phyloP scores from a whole-genome alignment of 2,888 invertebrate genomes.

The Trissoscelio sp. region DNA sequence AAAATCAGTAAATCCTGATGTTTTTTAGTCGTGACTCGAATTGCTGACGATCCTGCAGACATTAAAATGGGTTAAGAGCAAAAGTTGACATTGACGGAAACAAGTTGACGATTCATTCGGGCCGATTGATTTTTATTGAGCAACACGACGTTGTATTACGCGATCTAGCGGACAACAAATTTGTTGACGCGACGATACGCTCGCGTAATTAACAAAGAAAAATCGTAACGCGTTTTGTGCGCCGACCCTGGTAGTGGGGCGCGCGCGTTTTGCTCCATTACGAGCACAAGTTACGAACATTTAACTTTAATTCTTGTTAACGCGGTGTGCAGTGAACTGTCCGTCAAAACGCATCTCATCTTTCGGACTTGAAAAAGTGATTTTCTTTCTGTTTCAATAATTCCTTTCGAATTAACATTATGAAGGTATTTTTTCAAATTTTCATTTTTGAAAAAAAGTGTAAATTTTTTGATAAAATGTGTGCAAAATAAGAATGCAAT shows the following conservation, averaged over 20 bases:
- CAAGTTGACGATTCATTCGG: conserved; percentile 27
- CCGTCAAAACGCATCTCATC: conserved; percentile 40
- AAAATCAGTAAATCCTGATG: too few relatives aligned
- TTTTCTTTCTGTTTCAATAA: neutral
- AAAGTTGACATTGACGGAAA: conserved; percentile 39
- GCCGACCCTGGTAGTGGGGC: conserved; percentile 42
- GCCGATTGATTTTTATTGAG: conserved; percentile 49
- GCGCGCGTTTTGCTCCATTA: conserved; percentile 61
- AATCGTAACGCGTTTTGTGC: conserved; percentile 40
- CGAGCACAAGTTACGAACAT: conserved; percentile 59
- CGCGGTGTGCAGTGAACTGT: conserved; percentile 53
- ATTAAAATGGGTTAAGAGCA: conserved; percentile 31
- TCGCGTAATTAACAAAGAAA: conserved; percentile 50
- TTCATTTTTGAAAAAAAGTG: neutral
- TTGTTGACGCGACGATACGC: conserved; percentile 42
- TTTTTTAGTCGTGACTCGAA: too few relatives aligned
- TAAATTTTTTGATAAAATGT: too few relatives aligned
- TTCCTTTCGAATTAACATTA: neutral
- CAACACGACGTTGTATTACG: conserved; percentile 13
- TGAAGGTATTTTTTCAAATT: conserved; percentile 27
- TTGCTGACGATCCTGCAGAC: too few relatives aligned
- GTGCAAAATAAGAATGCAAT: too few relatives aligned
- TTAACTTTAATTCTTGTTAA: conserved; percentile 65
- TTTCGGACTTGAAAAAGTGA: neutral
- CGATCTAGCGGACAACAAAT: conserved; percentile 38